Percentiles rank a stretch among this genome's conserved stretches.
Evolutionary conservation across 2,113 vertebrate genomes (phyloP).

Genomic region (Buteo buteo): DNA sequence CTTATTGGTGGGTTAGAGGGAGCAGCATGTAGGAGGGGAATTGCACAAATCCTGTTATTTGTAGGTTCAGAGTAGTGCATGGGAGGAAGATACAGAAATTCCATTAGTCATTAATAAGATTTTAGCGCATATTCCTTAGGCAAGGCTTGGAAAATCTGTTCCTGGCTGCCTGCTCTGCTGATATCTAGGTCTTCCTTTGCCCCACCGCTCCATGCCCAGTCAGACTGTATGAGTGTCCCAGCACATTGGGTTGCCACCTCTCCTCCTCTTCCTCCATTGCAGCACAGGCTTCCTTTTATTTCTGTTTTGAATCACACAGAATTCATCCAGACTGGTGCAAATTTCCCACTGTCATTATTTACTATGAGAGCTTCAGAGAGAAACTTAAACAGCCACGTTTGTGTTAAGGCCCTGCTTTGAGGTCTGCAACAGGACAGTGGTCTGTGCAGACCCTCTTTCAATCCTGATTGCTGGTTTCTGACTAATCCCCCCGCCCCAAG

Average conservation of each 20-base stretch:
- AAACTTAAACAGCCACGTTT: neutral
- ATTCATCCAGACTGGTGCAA: neutral
- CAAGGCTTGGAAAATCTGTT: slow-evolving; percentile 4
- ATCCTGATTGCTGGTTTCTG: neutral
- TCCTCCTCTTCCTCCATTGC: neutral
- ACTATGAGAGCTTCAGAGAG: neutral
- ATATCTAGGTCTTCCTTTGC: neutral
- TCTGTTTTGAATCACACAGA: neutral
- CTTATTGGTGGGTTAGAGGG: neutral
- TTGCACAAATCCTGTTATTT: slow-evolving; percentile 51
- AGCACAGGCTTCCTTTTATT: neutral
- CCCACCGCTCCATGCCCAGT: neutral
- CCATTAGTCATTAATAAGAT: neutral
- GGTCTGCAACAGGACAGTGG: neutral
- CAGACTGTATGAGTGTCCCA: neutral
- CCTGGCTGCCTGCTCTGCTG: neutral
- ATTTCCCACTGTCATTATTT: neutral
- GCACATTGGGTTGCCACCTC: neutral
- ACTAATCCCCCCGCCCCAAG: fast-evolving
- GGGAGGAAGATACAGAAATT: slow-evolving; percentile 15
- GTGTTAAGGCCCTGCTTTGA: neutral
- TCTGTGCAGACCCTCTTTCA: neutral
- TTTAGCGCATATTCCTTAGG: neutral
- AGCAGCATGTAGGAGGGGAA: neutral
- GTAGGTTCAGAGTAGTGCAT: neutral